phyloP scores from a whole-genome alignment of 2,797 vertebrate species.

The Typhlichthys eigenmanni region DNA sequence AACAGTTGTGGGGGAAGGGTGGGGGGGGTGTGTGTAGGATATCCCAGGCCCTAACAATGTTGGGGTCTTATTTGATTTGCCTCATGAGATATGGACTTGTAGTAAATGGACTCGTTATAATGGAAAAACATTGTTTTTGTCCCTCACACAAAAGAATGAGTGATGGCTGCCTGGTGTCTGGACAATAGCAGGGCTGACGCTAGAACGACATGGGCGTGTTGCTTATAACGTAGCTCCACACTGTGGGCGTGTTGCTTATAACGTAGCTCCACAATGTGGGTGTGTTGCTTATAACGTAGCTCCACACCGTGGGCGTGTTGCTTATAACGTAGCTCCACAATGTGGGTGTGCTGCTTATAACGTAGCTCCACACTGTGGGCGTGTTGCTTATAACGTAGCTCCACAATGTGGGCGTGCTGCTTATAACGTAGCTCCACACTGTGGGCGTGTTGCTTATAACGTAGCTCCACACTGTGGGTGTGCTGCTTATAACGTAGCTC shows the following conservation, averaged over 20 bases:
- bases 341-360: too few relatives aligned
- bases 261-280: conserved; percentile 48
- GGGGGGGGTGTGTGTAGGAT: not conserved
- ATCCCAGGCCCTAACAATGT: conserved; percentile 32
- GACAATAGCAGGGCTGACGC: conserved; percentile 65
- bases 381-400: too few relatives aligned
- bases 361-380: too few relatives aligned
- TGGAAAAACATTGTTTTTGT: conserved; percentile 45
- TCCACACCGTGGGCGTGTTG: not conserved
- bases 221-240: conserved; percentile 43
- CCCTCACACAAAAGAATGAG: conserved; percentile 34
- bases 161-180: conserved; percentile 59
- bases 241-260: conserved; percentile 24
- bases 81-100: conserved; percentile 33
- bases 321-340: too few relatives aligned
- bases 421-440: too few relatives aligned
- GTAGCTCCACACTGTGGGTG: too few relatives aligned
- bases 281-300: not conserved
- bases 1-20: too few relatives aligned
- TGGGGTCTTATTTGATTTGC: conserved; percentile 46
- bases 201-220: conserved; percentile 53
- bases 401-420: too few relatives aligned
- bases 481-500: too few relatives aligned
- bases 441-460: too few relatives aligned
- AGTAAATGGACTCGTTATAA: conserved; percentile 42